phyloP scores from a whole-genome alignment of 2,797 vertebrate genomes.

The Pteronotus mesoamericanus region DNA sequence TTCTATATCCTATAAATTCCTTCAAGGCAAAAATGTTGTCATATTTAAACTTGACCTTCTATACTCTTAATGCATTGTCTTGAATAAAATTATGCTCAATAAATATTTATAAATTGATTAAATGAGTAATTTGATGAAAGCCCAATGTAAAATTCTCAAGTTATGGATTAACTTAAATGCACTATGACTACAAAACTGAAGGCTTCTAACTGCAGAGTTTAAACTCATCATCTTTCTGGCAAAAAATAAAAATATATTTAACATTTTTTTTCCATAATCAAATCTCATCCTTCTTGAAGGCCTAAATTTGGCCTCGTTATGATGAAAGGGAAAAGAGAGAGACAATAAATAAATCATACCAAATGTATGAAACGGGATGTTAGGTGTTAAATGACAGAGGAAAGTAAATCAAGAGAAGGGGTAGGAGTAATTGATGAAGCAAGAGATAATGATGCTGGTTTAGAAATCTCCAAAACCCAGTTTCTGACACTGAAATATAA shows the following conservation, averaged over 20 bases:
- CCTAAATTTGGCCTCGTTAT: not conserved
- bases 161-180: not conserved
- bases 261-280: not conserved
- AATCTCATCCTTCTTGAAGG: not conserved
- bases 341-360: not conserved
- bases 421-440: not conserved
- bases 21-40: not conserved
- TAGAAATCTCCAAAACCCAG: not conserved
- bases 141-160: not conserved
- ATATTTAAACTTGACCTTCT: not conserved
- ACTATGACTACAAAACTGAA: not conserved
- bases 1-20: not conserved
- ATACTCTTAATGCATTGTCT: not conserved
- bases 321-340: not conserved
- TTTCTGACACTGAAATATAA: not conserved
- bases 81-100: not conserved
- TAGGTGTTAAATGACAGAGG: not conserved
- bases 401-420: not conserved
- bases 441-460: not conserved
- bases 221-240: not conserved
- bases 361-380: not conserved
- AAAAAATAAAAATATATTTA: not conserved
- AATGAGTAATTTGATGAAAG: not conserved
- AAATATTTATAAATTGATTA: not conserved
- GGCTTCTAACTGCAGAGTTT: not conserved